These are phyloP conservation scores for Leuciscus waleckii DNA, from an alignment of 2,797 vertebrate species.

Conservation along the genomic window DNA sequence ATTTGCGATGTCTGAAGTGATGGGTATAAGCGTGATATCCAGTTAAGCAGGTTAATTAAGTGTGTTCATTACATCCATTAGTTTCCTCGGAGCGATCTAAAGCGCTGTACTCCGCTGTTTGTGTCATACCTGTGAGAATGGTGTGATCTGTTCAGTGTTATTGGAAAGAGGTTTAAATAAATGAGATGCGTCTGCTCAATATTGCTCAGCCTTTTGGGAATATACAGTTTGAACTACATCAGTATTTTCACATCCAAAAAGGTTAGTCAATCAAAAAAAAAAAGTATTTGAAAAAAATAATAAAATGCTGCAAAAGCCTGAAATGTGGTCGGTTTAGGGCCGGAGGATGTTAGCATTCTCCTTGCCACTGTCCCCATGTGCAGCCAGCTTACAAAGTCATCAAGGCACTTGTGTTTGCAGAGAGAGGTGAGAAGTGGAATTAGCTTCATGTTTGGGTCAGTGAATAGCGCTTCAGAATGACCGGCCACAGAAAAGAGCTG, in stretches of 20 bases:
- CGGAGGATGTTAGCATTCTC: background rate
- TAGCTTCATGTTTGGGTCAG: background rate
- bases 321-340: background rate
- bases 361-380: background rate
- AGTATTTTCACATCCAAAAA: background rate
- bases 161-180: background rate
- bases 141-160: background rate
- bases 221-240: background rate
- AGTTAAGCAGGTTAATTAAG: constrained; percentile 3
- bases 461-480: background rate
- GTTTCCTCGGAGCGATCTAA: background rate
- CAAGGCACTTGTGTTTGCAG: background rate
- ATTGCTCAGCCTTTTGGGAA: background rate
- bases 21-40: background rate
- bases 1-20: background rate
- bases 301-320: background rate
- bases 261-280: too few species aligned
- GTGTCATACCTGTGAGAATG: background rate
- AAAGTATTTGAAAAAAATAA: too few species aligned
- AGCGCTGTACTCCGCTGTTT: background rate
- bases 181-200: background rate
- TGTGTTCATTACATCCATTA: background rate
- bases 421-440: background rate
- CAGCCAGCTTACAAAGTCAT: background rate
- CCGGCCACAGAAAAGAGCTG: background rate